These are phyloP conservation scores for Pelusios castaneus DNA, from an alignment of 2,113 vertebrate genomes.

Conservation along the genomic window DNA sequence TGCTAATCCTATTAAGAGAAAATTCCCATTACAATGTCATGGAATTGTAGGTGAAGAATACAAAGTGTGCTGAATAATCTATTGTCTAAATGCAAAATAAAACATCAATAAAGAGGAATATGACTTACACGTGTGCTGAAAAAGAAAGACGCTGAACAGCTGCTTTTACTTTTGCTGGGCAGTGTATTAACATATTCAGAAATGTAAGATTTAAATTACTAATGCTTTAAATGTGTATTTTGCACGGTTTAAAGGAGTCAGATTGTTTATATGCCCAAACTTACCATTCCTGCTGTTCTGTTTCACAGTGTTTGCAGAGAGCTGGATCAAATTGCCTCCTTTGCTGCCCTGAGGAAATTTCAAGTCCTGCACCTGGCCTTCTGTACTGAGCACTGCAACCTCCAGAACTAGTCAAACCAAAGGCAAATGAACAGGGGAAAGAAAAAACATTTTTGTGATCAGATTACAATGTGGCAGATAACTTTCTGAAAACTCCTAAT, in stretches of 20 bases:
- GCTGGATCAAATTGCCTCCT: conserved; percentile 93
- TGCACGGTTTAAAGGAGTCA: neutral
- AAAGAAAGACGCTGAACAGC: neutral
- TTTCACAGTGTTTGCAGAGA: conserved; percentile 96
- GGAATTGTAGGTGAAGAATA: neutral
- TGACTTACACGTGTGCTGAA: accelerated
- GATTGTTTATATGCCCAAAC: conserved; percentile 33
- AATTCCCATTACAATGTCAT: neutral
- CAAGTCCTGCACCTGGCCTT: conserved; percentile 98
- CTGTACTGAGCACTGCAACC: conserved; percentile 96
- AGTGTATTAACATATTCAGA: neutral
- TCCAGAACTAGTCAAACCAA: conserved; percentile 86
- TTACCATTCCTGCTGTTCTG: conserved; percentile 98
- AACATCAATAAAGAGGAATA: neutral
- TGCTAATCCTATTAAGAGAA: conserved; percentile 84
- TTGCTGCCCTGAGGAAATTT: conserved; percentile 95
- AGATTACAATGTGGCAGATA: conserved; percentile 7
- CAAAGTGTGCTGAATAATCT: neutral
- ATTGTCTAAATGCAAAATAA: neutral
- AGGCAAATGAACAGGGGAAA: neutral
- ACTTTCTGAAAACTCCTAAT: neutral
- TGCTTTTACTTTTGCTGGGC: conserved; percentile 28
- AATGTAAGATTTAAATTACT: neutral
- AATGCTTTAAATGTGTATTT: conserved; percentile 12
- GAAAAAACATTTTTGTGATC: neutral